Conservation (phyloP, 35 echinoderm and acorn worm genomes). For the Ophiothrix spiculata region DNA sequence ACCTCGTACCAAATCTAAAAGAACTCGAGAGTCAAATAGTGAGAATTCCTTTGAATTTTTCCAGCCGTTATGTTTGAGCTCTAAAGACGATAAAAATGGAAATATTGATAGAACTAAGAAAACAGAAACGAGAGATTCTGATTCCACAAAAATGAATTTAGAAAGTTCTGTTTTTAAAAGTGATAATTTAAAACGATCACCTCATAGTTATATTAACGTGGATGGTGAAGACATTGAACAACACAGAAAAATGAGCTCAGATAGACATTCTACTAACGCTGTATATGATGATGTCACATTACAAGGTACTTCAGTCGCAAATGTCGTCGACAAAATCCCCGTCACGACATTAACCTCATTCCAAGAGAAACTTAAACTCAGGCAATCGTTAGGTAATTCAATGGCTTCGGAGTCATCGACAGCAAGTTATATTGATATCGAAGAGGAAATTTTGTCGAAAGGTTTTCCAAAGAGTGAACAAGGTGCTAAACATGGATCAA, state of each 20-base stretch:
- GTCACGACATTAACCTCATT: background rate
- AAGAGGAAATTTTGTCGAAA: background rate
- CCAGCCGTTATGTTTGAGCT: background rate
- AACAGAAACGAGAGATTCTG: background rate
- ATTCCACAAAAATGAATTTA: too few relatives aligned
- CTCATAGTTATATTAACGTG: background rate
- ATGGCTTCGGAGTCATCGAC: background rate
- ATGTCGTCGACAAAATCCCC: background rate
- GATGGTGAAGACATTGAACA: background rate
- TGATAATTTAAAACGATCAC: background rate
- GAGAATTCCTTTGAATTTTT: background rate
- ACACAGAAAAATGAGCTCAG: too few relatives aligned
- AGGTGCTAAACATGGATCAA: background rate
- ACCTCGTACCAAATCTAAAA: background rate
- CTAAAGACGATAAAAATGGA: too few relatives aligned
- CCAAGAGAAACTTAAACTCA: background rate
- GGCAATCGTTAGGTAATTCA: background rate
- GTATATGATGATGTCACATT: background rate
- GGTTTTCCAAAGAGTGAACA: background rate
- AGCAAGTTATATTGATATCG: conserved; percentile 2
- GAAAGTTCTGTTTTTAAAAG: too few relatives aligned
- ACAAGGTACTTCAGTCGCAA: background rate
- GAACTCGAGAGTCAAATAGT: background rate
- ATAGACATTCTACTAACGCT: too few relatives aligned
- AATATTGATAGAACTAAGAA: background rate